Evolutionary conservation across 2,888 invertebrate species (phyloP), one percentile per base, ranked within the genome.

Genomic region (Eristalis tenax): DNA sequence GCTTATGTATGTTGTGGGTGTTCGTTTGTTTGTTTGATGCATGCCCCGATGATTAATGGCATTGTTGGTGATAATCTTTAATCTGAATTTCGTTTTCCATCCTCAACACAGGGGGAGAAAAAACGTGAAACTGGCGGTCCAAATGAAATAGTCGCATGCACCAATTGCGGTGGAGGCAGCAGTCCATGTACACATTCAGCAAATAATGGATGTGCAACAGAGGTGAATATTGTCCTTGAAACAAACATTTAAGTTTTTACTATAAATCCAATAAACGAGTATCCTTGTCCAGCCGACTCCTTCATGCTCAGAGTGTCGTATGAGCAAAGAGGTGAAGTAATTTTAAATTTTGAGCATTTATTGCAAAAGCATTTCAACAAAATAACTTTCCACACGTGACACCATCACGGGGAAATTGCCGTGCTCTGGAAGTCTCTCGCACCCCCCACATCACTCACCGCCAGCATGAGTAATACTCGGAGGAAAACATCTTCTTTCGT

Each of bases 111-210:
- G 97, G 97, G 96, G 91, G 96, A 97, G 93, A 97, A 97, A 94
- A 97, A 97, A 93, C 95, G 97, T 90, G 97, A 97, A 91, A 95
- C 96, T 75, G 94, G 95, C 89, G 95, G 96, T 89, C 96, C 96
- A 82, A 96, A 97, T 91, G 97, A 97, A 93, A 95, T 97, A 90
- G 96, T 97, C 84, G 95, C 97, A 88, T 97, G 97, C 93, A 96
- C 97, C 85, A 95, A 96, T 89, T 97, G 97, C 93, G 94, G 95
- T 2, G 94, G 94, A 1, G 95, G 95, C 90, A 96, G 96, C 66
- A 96, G 96, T 91, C 96, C 96, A 38, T 97, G 97, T 92, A 97
- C 97, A 79, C 97, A 97, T 93, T 96, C 97, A 79, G 95, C 96
- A 80, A 97, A 97, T 92, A 97, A 97, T 92, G 97, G 97, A 91